Conservation (phyloP, 2,888 invertebrate species). For the Scelioninae gen. 1 region DNA sequence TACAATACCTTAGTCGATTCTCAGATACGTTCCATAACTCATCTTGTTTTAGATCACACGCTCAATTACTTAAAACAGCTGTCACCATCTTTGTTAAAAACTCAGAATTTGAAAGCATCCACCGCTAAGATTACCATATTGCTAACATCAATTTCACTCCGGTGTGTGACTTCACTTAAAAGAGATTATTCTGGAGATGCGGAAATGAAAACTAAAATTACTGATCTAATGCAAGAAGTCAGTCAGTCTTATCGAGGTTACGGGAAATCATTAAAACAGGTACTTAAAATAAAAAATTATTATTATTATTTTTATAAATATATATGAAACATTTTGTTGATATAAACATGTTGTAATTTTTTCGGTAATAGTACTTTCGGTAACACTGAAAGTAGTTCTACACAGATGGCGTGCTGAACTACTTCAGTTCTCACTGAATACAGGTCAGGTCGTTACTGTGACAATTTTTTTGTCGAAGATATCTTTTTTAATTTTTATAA, state of each 20-base stretch:
- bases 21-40: slow-evolving; percentile 78
- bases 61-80: slow-evolving; percentile 76
- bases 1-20: slow-evolving; percentile 74
- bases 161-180: slow-evolving; percentile 80
- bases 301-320: no score
- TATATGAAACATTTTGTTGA: no score
- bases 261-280: slow-evolving; percentile 78
- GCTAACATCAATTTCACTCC: slow-evolving; percentile 79
- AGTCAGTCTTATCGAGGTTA: slow-evolving; percentile 79
- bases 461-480: no score
- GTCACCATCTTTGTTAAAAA: slow-evolving; percentile 45
- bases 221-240: slow-evolving; percentile 80
- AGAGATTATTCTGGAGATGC: slow-evolving; percentile 77
- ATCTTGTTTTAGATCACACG: slow-evolving; percentile 78
- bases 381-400: no score
- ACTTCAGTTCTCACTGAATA: no score
- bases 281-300: not conserved
- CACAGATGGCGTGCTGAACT: no score
- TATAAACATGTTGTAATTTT: no score
- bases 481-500: no score
- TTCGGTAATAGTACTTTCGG: no score
- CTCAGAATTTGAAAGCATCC: slow-evolving; percentile 63
- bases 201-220: slow-evolving; percentile 75
- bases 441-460: no score
- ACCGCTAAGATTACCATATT: slow-evolving; percentile 79